phyloP scores from a whole-genome alignment of 2,797 vertebrate species.

The Semaprochilodus insignis region DNA sequence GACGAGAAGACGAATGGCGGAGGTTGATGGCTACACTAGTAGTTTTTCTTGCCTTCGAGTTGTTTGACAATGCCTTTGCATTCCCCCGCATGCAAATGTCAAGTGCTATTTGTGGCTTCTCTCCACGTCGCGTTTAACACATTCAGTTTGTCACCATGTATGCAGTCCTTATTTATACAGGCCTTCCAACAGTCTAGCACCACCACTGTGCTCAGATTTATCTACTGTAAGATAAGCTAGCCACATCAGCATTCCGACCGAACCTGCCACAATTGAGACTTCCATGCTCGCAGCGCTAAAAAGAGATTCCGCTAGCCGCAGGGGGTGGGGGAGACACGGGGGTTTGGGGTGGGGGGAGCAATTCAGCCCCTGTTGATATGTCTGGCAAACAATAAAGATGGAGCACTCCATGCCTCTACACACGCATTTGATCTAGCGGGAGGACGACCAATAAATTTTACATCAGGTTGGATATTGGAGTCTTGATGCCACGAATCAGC shows the following conservation, averaged over 20 bases:
- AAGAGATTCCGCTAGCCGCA: constrained; percentile 10
- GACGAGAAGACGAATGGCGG: constrained; percentile 18
- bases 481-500: constrained; percentile 53
- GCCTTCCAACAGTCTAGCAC: neutral
- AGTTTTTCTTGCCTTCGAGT: neutral
- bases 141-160: neutral
- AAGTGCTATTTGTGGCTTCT: constrained; percentile 15
- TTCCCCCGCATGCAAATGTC: neutral
- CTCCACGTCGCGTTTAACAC: neutral
- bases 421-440: constrained; percentile 42
- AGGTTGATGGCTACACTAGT: neutral
- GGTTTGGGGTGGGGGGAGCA: neutral
- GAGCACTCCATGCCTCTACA: constrained; percentile 24
- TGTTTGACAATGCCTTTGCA: constrained; percentile 19
- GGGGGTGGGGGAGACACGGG: neutral
- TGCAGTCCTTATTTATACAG: neutral
- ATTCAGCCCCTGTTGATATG: constrained; percentile 32
- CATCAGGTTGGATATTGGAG: constrained; percentile 53
- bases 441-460: constrained; percentile 55
- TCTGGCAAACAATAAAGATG: constrained; percentile 34
- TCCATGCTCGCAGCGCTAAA: constrained; percentile 15
- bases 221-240: neutral
- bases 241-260: neutral
- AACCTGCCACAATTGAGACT: constrained; percentile 21
- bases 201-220: neutral